Evolutionary conservation across 2,888 invertebrate species (phyloP).

Genomic region (Parasteatoda lunata): DNA sequence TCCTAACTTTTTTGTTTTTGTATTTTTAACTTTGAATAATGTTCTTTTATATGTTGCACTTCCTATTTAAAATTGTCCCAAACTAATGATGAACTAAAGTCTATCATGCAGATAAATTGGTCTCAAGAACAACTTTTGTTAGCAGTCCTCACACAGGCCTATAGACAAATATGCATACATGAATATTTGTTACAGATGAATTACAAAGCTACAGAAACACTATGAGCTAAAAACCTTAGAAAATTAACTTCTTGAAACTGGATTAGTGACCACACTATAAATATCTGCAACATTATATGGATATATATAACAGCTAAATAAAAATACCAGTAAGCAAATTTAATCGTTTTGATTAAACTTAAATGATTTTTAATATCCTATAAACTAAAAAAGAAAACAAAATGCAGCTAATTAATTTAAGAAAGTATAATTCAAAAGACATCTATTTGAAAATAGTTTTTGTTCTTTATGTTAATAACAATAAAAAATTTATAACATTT

Average conservation of each 20-base stretch:
- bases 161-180: slow-evolving; percentile 64
- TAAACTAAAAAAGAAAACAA: too few relatives aligned
- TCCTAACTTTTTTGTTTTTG: slow-evolving; percentile 39
- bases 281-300: neutral
- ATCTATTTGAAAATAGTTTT: too few relatives aligned
- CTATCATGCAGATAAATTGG: slow-evolving; percentile 46
- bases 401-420: too few relatives aligned
- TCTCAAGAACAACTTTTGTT: slow-evolving; percentile 51
- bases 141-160: slow-evolving; percentile 49
- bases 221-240: slow-evolving; percentile 56
- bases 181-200: slow-evolving; percentile 58
- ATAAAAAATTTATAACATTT: too few relatives aligned
- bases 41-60: slow-evolving; percentile 31
- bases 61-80: slow-evolving; percentile 58
- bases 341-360: too few relatives aligned
- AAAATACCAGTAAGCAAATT: neutral
- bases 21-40: slow-evolving; percentile 51
- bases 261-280: slow-evolving; percentile 17
- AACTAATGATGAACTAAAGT: slow-evolving; percentile 56
- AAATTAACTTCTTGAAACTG: slow-evolving; percentile 50
- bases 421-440: too few relatives aligned
- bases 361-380: too few relatives aligned
- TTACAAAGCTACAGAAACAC: slow-evolving; percentile 54
- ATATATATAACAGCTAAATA: neutral
- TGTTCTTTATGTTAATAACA: too few relatives aligned